Base-by-base conservation (phyloP, 2,113 vertebrate genomes). In the Tragelaphus imberbis region DNA sequence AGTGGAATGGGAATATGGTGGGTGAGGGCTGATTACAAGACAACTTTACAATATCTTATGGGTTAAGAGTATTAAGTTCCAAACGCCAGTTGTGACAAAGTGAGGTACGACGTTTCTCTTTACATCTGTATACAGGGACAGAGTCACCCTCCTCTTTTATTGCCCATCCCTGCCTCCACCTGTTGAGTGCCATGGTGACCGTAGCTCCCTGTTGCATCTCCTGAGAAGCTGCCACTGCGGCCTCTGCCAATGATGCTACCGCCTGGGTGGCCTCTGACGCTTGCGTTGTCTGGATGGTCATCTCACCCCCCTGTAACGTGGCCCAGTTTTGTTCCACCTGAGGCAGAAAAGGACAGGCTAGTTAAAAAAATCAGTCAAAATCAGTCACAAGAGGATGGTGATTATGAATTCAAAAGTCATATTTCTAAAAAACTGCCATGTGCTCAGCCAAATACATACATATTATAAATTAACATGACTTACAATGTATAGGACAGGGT, bases 211-310 rank as follows among this genome's bases (percentile, higher is more conserved):
- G 98, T 10, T 99, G 99, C 94, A 99, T 99, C 98, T 99, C 99
- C 92, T 99, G 99, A 71, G 99, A 99, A 47, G 99, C 99, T 2
- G 99, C 99, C 21, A 99, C 99, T 0, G 99, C 99, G 0, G 99
- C 99, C 98, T 99, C 99, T 14, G 99, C 99, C 96, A 99, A 94
- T 0, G 99, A 99, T 0, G 99, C 99, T 77, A 99, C 99, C 0
- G 99, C 99, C 98, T 99, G 99, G 56, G 99, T 99, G 97, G 99
- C 99, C 98, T 99, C 99, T 0, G 99, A 99, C 0, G 99, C 99
- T 98, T 99, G 99, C 5, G 99, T 99, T 1, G 99, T 99, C 98
- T 99, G 99, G 98, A 99, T 99, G n/a, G 99, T 99, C 99, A 99
- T 99, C 98, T 99, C 99, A 0, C 99, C 99, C 1, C 99, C 99